A percentile compares a stretch with the other conserved stretches of the same genome.
phyloP scores from a whole-genome alignment of 1,140 invertebrate genomes.

The Stegodyphus mimosarum region DNA sequence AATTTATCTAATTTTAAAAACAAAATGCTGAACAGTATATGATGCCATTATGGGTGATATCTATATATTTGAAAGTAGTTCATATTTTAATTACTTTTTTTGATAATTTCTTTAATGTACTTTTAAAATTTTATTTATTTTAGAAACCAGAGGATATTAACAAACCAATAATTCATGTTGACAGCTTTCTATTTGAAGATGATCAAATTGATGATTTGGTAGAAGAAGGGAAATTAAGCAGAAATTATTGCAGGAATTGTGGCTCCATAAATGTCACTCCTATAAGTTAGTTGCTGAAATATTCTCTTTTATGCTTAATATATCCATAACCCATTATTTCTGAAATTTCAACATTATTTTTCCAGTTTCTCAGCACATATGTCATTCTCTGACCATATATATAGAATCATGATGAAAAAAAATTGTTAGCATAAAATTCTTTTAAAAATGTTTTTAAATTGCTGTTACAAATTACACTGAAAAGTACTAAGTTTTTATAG shows the following conservation, averaged over 20 bases:
- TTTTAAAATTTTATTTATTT: background rate
- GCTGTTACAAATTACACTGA: background rate
- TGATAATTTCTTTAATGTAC: background rate
- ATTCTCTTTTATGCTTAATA: background rate
- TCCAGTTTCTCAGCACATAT: no score
- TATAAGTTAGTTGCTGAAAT: conserved; percentile 69
- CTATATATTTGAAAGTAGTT: background rate
- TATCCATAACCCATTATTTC: no score
- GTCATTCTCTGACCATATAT: no score
- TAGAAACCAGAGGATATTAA: background rate
- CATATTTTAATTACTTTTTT: background rate
- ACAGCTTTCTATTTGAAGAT: conserved; percentile 80
- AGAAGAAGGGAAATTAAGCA: conserved; percentile 73
- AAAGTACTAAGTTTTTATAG: background rate
- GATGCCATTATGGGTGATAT: no score
- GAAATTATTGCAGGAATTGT: conserved; percentile 76
- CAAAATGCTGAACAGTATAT: no score
- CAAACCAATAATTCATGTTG: conserved; percentile 70
- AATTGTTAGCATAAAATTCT: no score
- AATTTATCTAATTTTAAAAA: no score
- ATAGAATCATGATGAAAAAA: no score
- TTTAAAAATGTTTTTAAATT: background rate
- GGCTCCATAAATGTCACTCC: conserved; percentile 73
- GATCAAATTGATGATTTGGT: conserved; percentile 74
- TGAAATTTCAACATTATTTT: no score